Evolutionary conservation across 2,888 invertebrate genomes (phyloP).

Genomic region (Noctuana brunneofusca): DNA sequence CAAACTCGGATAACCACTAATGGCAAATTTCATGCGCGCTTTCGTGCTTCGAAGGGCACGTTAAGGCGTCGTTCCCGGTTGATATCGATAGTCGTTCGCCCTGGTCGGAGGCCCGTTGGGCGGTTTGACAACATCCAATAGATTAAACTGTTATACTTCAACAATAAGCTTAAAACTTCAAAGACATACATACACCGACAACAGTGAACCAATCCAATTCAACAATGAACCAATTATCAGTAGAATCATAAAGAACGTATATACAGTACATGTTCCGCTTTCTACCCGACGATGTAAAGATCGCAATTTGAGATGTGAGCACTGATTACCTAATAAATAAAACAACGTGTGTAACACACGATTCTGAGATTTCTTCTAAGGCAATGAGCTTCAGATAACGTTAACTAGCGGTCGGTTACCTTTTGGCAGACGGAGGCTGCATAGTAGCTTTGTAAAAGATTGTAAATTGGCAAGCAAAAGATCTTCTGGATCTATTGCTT

Average conservation of each 20-base stretch:
- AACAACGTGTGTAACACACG: slow-evolving; percentile 7
- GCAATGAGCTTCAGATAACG: slow-evolving; percentile 1
- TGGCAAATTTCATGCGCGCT: too few relatives aligned
- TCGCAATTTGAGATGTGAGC: slow-evolving; percentile 20
- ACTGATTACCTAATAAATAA: slow-evolving; percentile 28
- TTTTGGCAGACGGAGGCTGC: neutral
- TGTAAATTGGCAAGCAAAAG: neutral
- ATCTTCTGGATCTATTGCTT: too few relatives aligned
- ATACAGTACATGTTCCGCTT: slow-evolving; percentile 20
- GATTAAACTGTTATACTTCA: too few relatives aligned
- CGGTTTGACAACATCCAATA: too few relatives aligned
- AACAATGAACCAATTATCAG: neutral
- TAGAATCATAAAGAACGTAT: slow-evolving; percentile 8
- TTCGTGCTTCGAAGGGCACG: too few relatives aligned
- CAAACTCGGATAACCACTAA: too few relatives aligned
- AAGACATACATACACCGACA: neutral
- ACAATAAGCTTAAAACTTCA: neutral
- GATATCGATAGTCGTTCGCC: too few relatives aligned
- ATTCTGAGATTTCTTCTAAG: neutral
- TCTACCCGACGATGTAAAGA: slow-evolving; percentile 25
- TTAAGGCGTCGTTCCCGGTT: too few relatives aligned
- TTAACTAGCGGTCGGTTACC: neutral
- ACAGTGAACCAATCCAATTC: neutral
- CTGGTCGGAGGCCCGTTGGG: too few relatives aligned
- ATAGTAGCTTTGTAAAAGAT: neutral